Evolutionary conservation across 2,797 vertebrate genomes (phyloP).

Genomic region (Myoxocephalus aenaeus): DNA sequence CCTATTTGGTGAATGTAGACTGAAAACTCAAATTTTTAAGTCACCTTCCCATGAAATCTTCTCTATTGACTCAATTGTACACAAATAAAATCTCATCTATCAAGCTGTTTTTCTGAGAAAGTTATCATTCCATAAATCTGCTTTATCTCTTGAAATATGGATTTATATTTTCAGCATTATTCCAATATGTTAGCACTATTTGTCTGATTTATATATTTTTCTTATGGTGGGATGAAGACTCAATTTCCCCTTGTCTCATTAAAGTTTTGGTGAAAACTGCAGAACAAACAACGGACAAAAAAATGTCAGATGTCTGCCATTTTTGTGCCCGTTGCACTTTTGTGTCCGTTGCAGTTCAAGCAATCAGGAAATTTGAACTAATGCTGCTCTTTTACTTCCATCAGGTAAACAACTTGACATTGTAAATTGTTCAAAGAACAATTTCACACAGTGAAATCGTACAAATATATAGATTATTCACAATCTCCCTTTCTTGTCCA

Average conservation of each 20-base stretch:
- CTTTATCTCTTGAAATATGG: constrained; percentile 31
- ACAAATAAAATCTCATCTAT: constrained; percentile 12
- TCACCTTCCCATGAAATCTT: not conserved
- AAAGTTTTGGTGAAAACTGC: constrained; percentile 27
- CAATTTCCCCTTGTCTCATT: constrained; percentile 32
- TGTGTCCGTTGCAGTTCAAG: constrained; percentile 24
- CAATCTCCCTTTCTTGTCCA: not conserved
- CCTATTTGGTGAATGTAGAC: not conserved
- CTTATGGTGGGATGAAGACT: constrained; percentile 23
- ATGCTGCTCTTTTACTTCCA: constrained; percentile 1
- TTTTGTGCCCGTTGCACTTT: constrained; percentile 20
- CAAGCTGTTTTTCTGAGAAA: not conserved
- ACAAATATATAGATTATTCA: not conserved
- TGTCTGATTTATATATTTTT: constrained; percentile 38
- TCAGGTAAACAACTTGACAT: not conserved
- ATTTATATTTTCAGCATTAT: constrained; percentile 18
- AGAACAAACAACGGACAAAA: not conserved
- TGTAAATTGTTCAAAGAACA: not conserved
- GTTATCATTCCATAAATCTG: constrained; percentile 33
- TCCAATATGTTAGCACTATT: constrained; percentile 35
- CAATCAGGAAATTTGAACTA: constrained; percentile 8
- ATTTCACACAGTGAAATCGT: not conserved
- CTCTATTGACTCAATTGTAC: not conserved
- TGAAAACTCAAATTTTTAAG: not conserved
- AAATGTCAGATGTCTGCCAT: constrained; percentile 19